Percentiles rank a stretch among this genome's conserved stretches.
These are phyloP conservation scores for Enoplolaimus lenunculus DNA, from an alignment of 2,888 invertebrate genomes.

Conservation along the genomic window DNA sequence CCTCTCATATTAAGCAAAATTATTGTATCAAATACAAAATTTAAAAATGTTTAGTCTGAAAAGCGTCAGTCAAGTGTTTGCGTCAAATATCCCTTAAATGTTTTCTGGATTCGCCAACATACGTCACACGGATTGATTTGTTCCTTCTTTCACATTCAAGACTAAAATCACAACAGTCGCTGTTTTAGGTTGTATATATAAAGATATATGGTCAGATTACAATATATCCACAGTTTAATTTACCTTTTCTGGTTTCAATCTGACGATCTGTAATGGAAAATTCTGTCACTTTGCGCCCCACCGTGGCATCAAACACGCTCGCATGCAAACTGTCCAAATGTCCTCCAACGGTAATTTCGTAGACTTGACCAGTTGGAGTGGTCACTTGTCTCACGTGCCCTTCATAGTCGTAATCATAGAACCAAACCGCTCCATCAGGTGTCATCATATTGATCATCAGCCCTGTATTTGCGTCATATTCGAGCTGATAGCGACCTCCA, in stretches of 20 bases:
- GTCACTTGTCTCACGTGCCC: slow-evolving; percentile 72
- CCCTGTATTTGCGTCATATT: slow-evolving; percentile 25
- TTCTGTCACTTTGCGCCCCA: background rate
- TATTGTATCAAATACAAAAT: no score
- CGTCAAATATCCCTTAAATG: no score
- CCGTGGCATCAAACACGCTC: background rate
- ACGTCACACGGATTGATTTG: no score
- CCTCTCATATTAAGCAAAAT: no score
- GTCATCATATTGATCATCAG: slow-evolving; percentile 50
- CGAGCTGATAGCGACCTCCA: slow-evolving; percentile 16
- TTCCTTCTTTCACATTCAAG: no score
- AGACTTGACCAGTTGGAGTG: slow-evolving; percentile 67
- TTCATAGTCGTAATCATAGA: slow-evolving; percentile 76
- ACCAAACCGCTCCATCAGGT: slow-evolving; percentile 66
- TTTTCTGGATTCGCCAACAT: no score
- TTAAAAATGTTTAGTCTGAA: no score
- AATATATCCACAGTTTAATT: no score
- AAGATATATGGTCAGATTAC: no score
- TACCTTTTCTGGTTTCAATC: background rate
- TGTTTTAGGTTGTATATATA: no score
- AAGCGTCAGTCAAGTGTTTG: no score
- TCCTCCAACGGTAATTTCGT: background rate
- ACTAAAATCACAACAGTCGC: no score
- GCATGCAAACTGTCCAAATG: background rate
- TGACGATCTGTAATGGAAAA: background rate